A percentile compares a stretch with the other conserved stretches of the same genome.
phyloP scores from a whole-genome alignment of 1,140 invertebrate species.

The Drosophila pruinosa region DNA sequence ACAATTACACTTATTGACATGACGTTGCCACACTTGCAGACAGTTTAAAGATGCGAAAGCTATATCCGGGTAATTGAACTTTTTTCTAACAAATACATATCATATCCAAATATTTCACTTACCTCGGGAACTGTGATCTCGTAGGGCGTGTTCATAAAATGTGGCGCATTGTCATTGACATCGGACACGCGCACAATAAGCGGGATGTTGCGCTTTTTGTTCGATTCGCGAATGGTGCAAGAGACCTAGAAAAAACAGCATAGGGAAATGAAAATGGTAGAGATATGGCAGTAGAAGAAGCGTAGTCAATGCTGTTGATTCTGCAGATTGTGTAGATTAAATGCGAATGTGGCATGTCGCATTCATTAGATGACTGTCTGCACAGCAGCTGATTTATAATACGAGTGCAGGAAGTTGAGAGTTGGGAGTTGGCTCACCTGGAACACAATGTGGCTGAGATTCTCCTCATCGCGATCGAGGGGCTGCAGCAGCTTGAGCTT shows the following conservation, averaged over 20 bases:
- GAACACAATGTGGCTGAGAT: slow-evolving; percentile 93
- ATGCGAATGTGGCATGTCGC: slow-evolving; percentile 28
- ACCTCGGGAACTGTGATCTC: slow-evolving; percentile 94
- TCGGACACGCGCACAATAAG: slow-evolving; percentile 95
- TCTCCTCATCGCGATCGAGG: slow-evolving; percentile 92
- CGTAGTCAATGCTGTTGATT: slow-evolving; percentile 9
- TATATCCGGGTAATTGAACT: background rate
- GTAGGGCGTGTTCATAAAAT: slow-evolving; percentile 91
- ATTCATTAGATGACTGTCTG: slow-evolving; percentile 27
- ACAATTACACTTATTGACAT: slow-evolving; percentile 2
- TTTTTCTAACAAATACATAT: too few species aligned
- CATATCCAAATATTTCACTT: slow-evolving; percentile 44
- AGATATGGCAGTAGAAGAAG: background rate
- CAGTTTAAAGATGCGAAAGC: background rate
- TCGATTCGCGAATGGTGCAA: slow-evolving; percentile 89
- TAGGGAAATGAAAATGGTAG: background rate
- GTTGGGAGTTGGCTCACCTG: slow-evolving; percentile 85
- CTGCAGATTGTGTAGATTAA: slow-evolving; percentile 16
- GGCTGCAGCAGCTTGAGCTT: slow-evolving; percentile 90
- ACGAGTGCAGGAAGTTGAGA: slow-evolving; percentile 6
- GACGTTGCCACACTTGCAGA: slow-evolving; percentile 5
- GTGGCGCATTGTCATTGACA: slow-evolving; percentile 93
- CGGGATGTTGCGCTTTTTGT: slow-evolving; percentile 91
- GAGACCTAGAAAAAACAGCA: slow-evolving; percentile 85
- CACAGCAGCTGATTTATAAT: slow-evolving; percentile 14